These are phyloP conservation scores for Mamestra configurata DNA, from an alignment of 1,140 invertebrate genomes.

Conservation along the genomic window DNA sequence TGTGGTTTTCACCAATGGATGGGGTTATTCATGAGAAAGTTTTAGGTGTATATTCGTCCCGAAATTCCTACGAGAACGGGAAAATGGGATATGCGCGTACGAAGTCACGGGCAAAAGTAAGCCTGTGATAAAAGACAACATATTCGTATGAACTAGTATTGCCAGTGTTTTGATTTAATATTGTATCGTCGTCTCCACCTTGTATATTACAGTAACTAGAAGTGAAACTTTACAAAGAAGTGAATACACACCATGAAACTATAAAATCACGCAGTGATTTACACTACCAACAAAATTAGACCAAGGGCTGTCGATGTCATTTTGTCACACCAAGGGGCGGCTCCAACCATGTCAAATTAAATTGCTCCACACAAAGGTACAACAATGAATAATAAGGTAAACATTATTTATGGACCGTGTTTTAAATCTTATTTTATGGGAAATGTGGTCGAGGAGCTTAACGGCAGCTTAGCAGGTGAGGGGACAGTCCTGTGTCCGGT, in stretches of 20 bases:
- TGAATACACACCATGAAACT: neutral
- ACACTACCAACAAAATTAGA: conserved; percentile 12
- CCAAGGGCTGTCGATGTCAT: conserved; percentile 15
- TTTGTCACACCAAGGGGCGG: conserved; percentile 50
- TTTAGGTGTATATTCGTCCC: too few species aligned
- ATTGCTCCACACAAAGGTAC: conserved; percentile 75
- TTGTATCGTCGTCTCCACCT: too few species aligned
- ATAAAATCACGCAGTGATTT: conserved; percentile 42
- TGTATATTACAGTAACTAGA: too few species aligned
- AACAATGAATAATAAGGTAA: conserved; percentile 75
- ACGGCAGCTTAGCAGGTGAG: conserved; percentile 77
- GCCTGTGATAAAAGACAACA: too few species aligned
- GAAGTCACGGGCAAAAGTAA: too few species aligned
- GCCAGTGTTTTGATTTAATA: too few species aligned
- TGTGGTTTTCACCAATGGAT: too few species aligned
- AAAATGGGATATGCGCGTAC: too few species aligned
- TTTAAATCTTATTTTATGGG: conserved; percentile 86
- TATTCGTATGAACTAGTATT: too few species aligned
- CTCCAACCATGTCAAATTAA: conserved; percentile 78
- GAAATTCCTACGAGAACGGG: too few species aligned
- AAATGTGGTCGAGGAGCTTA: conserved; percentile 79
- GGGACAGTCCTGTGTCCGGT: conserved; percentile 53
- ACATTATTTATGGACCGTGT: conserved; percentile 81
- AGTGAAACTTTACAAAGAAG: neutral
- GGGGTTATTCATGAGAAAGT: too few species aligned